Percentiles rank a stretch among this genome's conserved stretches.
Conservation (phyloP, 2,797 vertebrate genomes). For the Discoglossus pictus region DNA sequence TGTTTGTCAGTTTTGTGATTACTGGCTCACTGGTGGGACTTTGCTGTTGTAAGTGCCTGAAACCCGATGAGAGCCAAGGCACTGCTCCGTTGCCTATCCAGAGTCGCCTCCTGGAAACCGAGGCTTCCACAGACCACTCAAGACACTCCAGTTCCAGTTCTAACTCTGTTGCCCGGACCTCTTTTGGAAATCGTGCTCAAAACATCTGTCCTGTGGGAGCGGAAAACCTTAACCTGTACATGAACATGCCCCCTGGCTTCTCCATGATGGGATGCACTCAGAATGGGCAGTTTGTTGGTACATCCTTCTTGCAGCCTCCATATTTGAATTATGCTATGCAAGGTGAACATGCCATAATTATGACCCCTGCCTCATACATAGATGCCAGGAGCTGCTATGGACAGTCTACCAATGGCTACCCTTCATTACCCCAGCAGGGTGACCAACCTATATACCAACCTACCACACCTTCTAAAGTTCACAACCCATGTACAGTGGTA, state of each 20-base stretch:
- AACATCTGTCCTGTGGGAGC: constrained; percentile 52
- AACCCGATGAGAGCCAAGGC: constrained; percentile 53
- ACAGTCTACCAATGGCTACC: not conserved
- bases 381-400: constrained; percentile 53
- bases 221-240: constrained; percentile 54
- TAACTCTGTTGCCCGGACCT: constrained; percentile 51
- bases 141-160: constrained; percentile 59
- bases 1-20: constrained; percentile 62
- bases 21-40: constrained; percentile 61
- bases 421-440: not conserved
- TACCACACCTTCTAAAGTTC: constrained; percentile 3
- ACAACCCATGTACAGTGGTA: too few species aligned
- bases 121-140: constrained; percentile 56
- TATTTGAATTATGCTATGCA: constrained; percentile 54
- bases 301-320: constrained; percentile 54
- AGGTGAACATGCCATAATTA: constrained; percentile 46
- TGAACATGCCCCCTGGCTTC: constrained; percentile 53
- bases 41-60: constrained; percentile 66
- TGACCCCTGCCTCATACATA: constrained; percentile 56
- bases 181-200: constrained; percentile 6
- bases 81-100: constrained; percentile 55
- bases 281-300: constrained; percentile 35
- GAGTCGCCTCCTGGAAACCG: constrained; percentile 60
- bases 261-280: constrained; percentile 44
- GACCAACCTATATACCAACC: not conserved